Conservation (phyloP, 2,888 invertebrate genomes). For the Dioctria rufipes region DNA sequence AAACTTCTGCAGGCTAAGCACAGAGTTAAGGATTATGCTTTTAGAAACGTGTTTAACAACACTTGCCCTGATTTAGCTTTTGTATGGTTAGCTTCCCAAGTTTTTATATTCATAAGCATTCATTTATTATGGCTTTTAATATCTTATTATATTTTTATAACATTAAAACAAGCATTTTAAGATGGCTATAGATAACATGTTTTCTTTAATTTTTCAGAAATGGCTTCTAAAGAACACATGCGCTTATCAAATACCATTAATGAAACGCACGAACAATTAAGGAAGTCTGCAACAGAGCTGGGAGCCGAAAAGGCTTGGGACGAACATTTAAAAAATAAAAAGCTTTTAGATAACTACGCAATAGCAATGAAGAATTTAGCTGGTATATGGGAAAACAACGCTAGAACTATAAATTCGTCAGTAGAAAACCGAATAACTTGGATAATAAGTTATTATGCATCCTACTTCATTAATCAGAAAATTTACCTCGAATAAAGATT, state of each 20-base stretch:
- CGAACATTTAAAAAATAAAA: conserved; percentile 77
- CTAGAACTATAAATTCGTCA: background rate
- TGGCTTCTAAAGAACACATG: conserved; percentile 79
- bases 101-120: no score
- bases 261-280: conserved; percentile 78
- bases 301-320: conserved; percentile 82
- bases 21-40: no score
- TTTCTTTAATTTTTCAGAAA: conserved; percentile 62
- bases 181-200: background rate
- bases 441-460: conserved; percentile 76
- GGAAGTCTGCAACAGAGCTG: conserved; percentile 74
- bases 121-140: no score
- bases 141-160: no score
- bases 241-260: conserved; percentile 80
- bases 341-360: conserved; percentile 78
- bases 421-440: conserved; percentile 79
- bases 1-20: no score
- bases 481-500: conserved; percentile 72
- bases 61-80: no score
- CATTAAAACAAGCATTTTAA: no score
- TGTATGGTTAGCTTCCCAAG: no score
- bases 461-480: conserved; percentile 77
- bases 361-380: conserved; percentile 82
- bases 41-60: no score
- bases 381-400: conserved; percentile 79